Evolutionary conservation across 2,113 vertebrate species (phyloP), one percentile per base, ranked within the genome.

Genomic region (Struthidea cinerea): DNA sequence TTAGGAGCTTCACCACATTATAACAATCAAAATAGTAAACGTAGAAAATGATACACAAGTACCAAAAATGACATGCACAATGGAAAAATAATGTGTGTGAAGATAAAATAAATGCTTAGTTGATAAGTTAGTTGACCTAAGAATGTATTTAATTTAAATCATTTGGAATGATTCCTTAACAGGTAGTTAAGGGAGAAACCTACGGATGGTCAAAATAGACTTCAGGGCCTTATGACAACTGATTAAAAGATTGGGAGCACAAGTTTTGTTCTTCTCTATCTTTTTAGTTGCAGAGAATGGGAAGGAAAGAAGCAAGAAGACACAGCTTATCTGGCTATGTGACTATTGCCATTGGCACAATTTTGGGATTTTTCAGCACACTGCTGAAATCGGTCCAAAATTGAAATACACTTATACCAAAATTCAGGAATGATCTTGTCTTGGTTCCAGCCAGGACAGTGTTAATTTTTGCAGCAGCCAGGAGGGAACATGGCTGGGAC

Each of bases 121-220:
- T 69, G 23, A 5, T 26, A 65, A 82, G 7, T 28, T n/a, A 37
- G 13, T 39, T 75, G 67, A 50, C 11, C 4, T 55, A 64, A 22
- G 32, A 65, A 80, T 75, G 19, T 39, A 63, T 55, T 61, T 71
- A 21, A 30, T 67, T 49, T 67, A 49, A 49, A 49, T 26, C 3
- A 32, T 17, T 35, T 55, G 21, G 50, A 78, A 53, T 32, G 3
- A 67, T 55, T 83, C 20, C 37, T 68, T 56, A 71, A 73, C 33
- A 52, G 7, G n/a, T 70, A 53, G 16, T 27, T n/a, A 53, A 65
- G 10, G 27, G 46, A 78, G 13, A 83, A 91, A 42, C 13, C 28
- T 33, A 60, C 4, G 0, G 3, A 7, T 3, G 0, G 24, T 49
- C 24, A 77, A 59, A 59, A 59, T 5, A 50, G 41, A 27, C 8